phyloP scores from a whole-genome alignment of 2,888 invertebrate genomes.

The Gymnocheta viridis region DNA sequence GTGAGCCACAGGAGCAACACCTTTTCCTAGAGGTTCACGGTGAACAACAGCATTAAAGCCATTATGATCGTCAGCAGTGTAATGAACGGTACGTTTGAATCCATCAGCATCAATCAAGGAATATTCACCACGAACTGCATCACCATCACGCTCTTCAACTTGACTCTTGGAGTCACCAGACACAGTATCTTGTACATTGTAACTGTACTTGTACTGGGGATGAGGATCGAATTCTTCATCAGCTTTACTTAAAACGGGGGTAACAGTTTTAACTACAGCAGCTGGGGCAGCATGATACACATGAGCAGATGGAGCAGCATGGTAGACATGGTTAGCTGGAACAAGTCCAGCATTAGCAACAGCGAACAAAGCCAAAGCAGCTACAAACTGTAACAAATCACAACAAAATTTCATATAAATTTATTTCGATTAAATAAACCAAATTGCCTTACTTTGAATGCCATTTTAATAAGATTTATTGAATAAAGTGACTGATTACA shows the following conservation, averaged over 20 bases:
- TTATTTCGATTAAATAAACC: background rate
- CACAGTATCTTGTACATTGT: slow-evolving; percentile 79
- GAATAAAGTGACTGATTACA: slow-evolving; percentile 48
- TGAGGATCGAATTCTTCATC: slow-evolving; percentile 79
- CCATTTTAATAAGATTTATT: slow-evolving; percentile 56
- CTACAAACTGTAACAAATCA: slow-evolving; percentile 71
- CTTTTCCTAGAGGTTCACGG: slow-evolving; percentile 74
- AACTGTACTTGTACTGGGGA: slow-evolving; percentile 79
- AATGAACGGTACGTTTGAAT: slow-evolving; percentile 78
- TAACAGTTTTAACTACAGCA: slow-evolving; percentile 71
- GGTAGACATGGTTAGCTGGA: slow-evolving; percentile 40
- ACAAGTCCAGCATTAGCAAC: slow-evolving; percentile 72
- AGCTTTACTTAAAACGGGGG: slow-evolving; percentile 74
- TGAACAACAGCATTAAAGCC: slow-evolving; percentile 80
- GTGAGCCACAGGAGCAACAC: slow-evolving; percentile 64
- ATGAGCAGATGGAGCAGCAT: slow-evolving; percentile 66
- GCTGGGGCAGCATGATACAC: slow-evolving; percentile 72
- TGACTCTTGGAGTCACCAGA: slow-evolving; percentile 81
- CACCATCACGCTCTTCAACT: slow-evolving; percentile 80
- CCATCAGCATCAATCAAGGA: slow-evolving; percentile 81
- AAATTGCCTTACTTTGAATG: slow-evolving; percentile 62
- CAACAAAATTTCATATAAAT: slow-evolving; percentile 73
- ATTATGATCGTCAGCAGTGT: slow-evolving; percentile 79
- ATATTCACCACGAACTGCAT: slow-evolving; percentile 81
- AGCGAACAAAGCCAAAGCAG: slow-evolving; percentile 71